Percentiles rank a stretch among this genome's conserved stretches.
phyloP scores from a whole-genome alignment of 2,113 vertebrate genomes.

The Apaloderma vittatum region DNA sequence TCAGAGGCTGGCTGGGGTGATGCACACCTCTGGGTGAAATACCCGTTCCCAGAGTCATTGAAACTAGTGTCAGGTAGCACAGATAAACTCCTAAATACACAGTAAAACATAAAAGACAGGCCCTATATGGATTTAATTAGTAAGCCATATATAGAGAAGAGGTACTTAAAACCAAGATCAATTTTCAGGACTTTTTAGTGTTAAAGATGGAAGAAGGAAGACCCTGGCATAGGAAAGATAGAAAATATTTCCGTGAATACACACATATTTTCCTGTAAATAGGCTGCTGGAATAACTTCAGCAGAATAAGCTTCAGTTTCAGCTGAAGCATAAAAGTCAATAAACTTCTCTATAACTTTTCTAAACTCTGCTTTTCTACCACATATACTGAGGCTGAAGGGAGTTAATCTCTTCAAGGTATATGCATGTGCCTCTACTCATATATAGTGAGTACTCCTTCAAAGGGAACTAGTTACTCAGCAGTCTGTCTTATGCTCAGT shows the following conservation, averaged over 20 bases:
- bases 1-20: background rate
- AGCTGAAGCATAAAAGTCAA: background rate
- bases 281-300: background rate
- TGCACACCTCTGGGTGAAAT: background rate
- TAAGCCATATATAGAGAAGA: background rate
- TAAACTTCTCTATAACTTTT: slow-evolving; percentile 2
- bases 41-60: background rate
- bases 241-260: background rate
- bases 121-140: background rate
- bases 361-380: background rate
- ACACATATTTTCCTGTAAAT: background rate
- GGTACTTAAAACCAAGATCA: background rate
- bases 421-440: background rate
- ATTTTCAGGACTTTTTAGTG: background rate
- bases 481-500: background rate
- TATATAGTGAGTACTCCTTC: background rate
- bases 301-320: slow-evolving; percentile 7
- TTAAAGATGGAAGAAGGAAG: background rate
- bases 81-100: background rate
- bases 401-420: slow-evolving; percentile 3
- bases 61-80: background rate
- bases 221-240: background rate
- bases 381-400: background rate
- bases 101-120: background rate
- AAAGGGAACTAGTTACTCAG: background rate